A percentile compares a stretch with the other conserved stretches of the same genome.
Conservation (phyloP, 2,113 vertebrate genomes). For the Oenanthe oenanthe region DNA sequence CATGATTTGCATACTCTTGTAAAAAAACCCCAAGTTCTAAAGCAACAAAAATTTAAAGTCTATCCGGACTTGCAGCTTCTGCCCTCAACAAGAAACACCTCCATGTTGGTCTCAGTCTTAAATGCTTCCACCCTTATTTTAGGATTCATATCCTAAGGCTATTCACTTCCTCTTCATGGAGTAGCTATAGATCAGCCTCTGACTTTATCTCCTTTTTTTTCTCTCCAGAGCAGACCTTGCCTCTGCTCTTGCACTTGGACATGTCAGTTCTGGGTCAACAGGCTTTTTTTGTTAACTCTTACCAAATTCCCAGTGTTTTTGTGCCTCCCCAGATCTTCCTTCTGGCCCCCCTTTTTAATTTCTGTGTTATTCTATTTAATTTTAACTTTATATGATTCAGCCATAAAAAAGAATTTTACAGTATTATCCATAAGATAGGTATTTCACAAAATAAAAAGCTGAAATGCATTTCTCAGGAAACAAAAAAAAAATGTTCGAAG, state of each 20-base stretch:
- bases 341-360: background rate
- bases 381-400: background rate
- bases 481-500: background rate
- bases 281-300: background rate
- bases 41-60: background rate
- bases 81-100: background rate
- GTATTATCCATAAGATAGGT: background rate
- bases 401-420: background rate
- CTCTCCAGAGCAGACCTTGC: background rate
- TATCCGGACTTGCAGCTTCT: background rate
- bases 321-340: background rate
- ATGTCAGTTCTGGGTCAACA: background rate
- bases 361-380: background rate
- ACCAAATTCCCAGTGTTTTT: background rate
- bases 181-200: background rate
- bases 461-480: background rate
- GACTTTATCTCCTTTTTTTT: background rate
- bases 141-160: background rate
- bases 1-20: background rate
- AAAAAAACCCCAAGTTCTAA: background rate
- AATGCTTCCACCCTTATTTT: background rate
- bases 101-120: background rate
- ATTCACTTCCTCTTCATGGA: background rate
- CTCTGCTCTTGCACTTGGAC: background rate
- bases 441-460: constrained; percentile 32